phyloP scores from a whole-genome alignment of 2,797 vertebrate species.

The Lithobates pipiens region DNA sequence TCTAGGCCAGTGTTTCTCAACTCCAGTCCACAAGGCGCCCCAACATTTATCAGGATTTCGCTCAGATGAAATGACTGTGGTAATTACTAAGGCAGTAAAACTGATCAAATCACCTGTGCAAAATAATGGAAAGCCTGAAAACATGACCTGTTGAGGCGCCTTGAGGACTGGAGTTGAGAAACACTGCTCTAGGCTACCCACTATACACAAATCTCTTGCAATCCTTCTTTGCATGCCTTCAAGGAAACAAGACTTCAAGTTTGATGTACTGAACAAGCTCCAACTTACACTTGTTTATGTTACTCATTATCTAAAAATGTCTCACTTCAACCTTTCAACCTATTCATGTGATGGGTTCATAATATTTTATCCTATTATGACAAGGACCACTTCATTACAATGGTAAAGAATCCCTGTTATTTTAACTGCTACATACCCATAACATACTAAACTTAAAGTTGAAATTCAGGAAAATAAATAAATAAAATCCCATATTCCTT shows the following conservation, averaged over 20 bases:
- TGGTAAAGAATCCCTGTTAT: background rate
- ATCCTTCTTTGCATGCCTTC: background rate
- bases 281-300: slow-evolving; percentile 21
- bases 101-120: too few relatives aligned
- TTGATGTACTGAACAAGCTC: background rate
- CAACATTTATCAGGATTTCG: too few relatives aligned
- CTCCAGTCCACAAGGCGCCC: too few relatives aligned
- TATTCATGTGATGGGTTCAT: background rate
- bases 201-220: background rate
- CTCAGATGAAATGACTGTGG: too few relatives aligned
- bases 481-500: too few relatives aligned
- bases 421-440: background rate
- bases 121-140: too few relatives aligned
- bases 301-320: slow-evolving; percentile 31
- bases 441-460: background rate
- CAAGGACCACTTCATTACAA: slow-evolving; percentile 10
- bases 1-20: background rate
- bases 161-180: too few relatives aligned
- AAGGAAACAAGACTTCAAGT: slow-evolving; percentile 5
- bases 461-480: too few relatives aligned
- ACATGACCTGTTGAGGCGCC: too few relatives aligned
- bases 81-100: too few relatives aligned
- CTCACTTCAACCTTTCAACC: slow-evolving; percentile 23
- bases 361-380: background rate
- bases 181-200: slow-evolving; percentile 13